Base-by-base conservation (phyloP, 2,888 invertebrate genomes). In the Pristionchus arcanus region DNA sequence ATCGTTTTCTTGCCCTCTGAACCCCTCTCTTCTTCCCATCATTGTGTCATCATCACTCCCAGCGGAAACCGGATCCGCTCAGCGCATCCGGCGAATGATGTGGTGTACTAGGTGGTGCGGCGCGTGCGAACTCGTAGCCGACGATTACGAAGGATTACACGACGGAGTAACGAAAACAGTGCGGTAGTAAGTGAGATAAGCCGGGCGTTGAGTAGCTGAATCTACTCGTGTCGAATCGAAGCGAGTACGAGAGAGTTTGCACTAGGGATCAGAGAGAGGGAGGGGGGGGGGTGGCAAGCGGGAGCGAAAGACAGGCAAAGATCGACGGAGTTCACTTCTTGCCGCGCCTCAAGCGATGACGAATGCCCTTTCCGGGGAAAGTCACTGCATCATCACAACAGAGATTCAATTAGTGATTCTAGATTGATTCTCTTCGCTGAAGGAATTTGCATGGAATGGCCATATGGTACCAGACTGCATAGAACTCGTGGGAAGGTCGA, bases 1-100 rank as follows among this genome's bases (percentile, higher is more conserved):
- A 42, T 42, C 74, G 25, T 25, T 81, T 81, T 81, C 81, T 28
- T 34, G 81, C 81, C 81, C 49, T 81, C 81, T 81, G 49, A 81
- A 81, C 81, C 49, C 77, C 37, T 77, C 81, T 53, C 71, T 71
- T 37, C 37, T 53, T 81, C 74, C 71, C 31, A 71, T 71, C 81
- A 81, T 53, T 81, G 81, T 81, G 49, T 81, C 81, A 81, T 81
- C 81, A 28, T 49, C 11, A 9, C 42, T 49, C 77, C n/a, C n/a
- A n/a, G 3, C 49, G 81, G 21, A 81, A 81, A 81, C 81, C 81
- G 81, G 81, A 49, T 42, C 37, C 81, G n/a, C 42, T n/a, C 13
- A 21, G 21, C 16, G 16, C 74, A 37, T 63, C 63, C 59, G 59
- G 19, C 59, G 59, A 59, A 59, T 59, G 25, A 25, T 63, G 77